Conservation (phyloP, 1,140 invertebrate species). For the Agraylea sexmaculata region DNA sequence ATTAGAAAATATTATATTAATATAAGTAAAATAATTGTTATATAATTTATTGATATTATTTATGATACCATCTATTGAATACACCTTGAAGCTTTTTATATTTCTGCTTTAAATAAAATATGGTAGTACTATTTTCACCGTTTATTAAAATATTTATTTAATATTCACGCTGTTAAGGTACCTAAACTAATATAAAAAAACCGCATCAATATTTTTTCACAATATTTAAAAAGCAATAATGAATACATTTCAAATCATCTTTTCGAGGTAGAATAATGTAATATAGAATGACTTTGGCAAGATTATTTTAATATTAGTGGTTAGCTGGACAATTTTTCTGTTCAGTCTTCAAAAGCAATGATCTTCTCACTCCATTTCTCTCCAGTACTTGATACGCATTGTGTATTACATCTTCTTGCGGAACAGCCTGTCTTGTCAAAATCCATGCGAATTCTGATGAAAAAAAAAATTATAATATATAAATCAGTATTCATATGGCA, state of each 20-base stretch:
- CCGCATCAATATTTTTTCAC: background rate
- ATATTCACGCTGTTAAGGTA: background rate
- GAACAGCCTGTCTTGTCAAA: constrained; percentile 45
- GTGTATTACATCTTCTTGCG: constrained; percentile 42
- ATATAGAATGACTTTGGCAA: background rate
- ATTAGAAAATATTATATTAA: background rate
- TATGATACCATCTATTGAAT: too few relatives aligned
- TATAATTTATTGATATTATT: too few relatives aligned
- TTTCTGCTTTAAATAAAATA: background rate
- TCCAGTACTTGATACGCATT: constrained; percentile 47
- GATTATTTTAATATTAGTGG: constrained; percentile 12
- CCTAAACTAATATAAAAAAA: background rate
- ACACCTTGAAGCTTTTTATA: too few relatives aligned
- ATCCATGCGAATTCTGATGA: constrained; percentile 56
- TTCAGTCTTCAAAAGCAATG: constrained; percentile 49
- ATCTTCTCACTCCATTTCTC: constrained; percentile 44
- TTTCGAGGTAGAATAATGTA: background rate
- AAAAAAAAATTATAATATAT: constrained; percentile 15
- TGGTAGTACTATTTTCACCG: background rate
- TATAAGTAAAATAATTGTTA: background rate
- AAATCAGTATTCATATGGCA: constrained; percentile 7
- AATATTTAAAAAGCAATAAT: background rate
- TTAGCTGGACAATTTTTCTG: constrained; percentile 46
- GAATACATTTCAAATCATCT: background rate
- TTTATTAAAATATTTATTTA: background rate